Evolutionary conservation across 2,113 vertebrate species (phyloP), one percentile per base, ranked within the genome.

Genomic region (Erythrolamprus reginae): DNA sequence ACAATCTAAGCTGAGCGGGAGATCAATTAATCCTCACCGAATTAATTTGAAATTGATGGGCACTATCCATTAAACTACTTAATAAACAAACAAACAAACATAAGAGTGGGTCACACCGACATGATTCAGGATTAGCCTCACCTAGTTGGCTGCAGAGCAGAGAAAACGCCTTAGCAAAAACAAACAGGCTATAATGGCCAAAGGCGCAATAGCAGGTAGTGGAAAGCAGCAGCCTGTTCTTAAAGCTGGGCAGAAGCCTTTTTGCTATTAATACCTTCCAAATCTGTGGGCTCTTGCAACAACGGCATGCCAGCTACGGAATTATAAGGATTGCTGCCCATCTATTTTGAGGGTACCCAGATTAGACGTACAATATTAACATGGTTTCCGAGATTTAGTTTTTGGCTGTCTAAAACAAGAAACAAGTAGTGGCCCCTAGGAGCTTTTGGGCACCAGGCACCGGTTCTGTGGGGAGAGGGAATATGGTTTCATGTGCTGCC

Each of bases 151-250:
- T 4, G 13, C 19, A 42, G 26, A 52, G 52, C 50, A 51, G 89
- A 82, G 86, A 58, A 88, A 90, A 47, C 1, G 0, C 17, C 1
- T 0, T 15, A 88, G 47, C 84, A 50, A 90, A 92, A 50, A 10
- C 47, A 91, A 92, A 84, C 0, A 0, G 0, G 0, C 52, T 23
- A 10, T 12, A 61, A 45, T 51, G 91, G 89, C 56, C 15, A 42
- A 50, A 15, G 82, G 42, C 2, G 42, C 89, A 86, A 88, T 38
- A 42, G 26, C 91, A 89, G 89, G 28, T 86, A 33, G 7, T 8
- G 38, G 42, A 87, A 87, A 88, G 28, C 0, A 33, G 48, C n/a
- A 6, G 45, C 0, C 0, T 51, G 3, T 65, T 55, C 0, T 26
- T 26, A 61, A 85, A 56, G 17, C 38, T 53, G 42, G 12, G 8